These are phyloP conservation scores for Amphiura filiformis DNA, from an alignment of 35 echinoderm and acorn worm species.

Conservation along the genomic window DNA sequence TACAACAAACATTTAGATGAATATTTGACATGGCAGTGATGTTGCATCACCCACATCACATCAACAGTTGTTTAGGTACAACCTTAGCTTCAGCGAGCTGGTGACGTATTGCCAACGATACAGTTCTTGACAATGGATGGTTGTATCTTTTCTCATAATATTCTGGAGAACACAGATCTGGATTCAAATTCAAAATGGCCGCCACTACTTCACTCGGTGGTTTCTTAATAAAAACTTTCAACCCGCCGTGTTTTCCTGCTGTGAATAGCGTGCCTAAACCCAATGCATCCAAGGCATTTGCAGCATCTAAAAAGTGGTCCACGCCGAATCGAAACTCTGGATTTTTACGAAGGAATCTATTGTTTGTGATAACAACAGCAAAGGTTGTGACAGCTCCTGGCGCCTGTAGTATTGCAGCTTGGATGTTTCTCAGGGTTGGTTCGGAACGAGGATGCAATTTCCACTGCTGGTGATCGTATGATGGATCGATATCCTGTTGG, in stretches of 20 bases:
- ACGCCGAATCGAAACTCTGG: too few species aligned
- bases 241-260: too few species aligned
- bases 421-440: not conserved
- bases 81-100: not conserved
- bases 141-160: not conserved
- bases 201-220: not conserved
- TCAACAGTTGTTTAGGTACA: not conserved
- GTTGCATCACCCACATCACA: too few species aligned
- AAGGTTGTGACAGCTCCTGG: not conserved
- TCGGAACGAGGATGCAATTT: not conserved
- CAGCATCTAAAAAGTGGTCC: not conserved
- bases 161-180: not conserved
- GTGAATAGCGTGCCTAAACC: not conserved
- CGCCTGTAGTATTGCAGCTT: not conserved
- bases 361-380: not conserved
- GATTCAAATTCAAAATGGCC: not conserved
- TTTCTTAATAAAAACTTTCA: not conserved
- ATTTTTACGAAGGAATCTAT: not conserved
- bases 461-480: too few species aligned
- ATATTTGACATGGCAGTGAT: too few species aligned
- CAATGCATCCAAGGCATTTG: not conserved
- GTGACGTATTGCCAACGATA: not conserved
- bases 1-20: too few species aligned
- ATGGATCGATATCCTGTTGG: too few species aligned
- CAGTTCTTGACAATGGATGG: not conserved